Evolutionary conservation across 2,113 vertebrate genomes (phyloP).

Genomic region (Choloepus hoffmanni): DNA sequence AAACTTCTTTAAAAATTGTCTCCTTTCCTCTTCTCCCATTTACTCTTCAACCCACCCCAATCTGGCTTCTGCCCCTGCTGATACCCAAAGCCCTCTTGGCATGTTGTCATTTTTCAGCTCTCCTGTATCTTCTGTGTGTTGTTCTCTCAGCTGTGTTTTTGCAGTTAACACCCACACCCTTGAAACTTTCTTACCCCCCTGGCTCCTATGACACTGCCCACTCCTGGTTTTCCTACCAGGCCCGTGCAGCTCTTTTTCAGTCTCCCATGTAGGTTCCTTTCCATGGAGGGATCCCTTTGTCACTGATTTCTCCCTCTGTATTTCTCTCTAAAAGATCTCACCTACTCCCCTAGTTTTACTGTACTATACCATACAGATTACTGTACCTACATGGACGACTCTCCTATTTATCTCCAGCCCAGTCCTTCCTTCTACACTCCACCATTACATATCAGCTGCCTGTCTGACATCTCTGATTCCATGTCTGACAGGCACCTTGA

Average conservation of each 20-base stretch:
- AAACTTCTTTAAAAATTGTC: neutral
- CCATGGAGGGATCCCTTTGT: neutral
- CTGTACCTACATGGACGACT: fast-evolving
- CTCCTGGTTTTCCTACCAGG: neutral
- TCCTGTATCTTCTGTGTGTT: neutral
- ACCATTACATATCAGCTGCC: neutral
- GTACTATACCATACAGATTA: neutral
- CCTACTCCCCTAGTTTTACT: neutral
- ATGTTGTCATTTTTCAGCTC: neutral
- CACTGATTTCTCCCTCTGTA: neutral
- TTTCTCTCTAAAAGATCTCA: neutral
- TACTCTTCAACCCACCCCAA: neutral
- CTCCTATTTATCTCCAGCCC: no score
- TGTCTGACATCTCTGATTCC: neutral
- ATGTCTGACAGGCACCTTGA: neutral
- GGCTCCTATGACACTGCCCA: neutral
- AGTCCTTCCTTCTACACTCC: neutral
- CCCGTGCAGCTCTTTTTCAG: neutral
- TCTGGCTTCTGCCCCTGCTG: neutral
- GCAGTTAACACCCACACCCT: neutral
- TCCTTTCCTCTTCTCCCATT: neutral
- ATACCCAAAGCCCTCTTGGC: neutral
- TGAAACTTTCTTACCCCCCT: neutral
- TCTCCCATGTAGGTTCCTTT: neutral
- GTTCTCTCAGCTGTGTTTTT: neutral